Base-by-base conservation (phyloP, 2,113 vertebrate species). In the Ariopsis seemanni region DNA sequence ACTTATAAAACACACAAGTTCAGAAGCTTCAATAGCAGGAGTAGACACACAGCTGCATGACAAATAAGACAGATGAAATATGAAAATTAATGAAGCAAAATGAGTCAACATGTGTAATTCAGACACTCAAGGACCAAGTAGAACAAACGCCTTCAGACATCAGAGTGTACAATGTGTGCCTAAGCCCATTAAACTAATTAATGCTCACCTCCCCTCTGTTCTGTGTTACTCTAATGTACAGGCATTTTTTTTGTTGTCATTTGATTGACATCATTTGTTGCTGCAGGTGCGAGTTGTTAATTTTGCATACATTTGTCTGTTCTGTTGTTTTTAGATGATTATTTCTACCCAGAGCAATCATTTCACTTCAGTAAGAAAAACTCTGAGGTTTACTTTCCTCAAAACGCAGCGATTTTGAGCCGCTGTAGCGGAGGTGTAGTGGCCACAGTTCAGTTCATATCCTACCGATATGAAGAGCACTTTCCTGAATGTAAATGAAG, bases 401-500 rank as follows among this genome's bases (percentile, higher is more conserved):
- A 0, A 27, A 27, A 30, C 15, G 2, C 15, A 58, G 78, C 55
- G 42, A 79, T 27, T 50, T 17, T 52, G 20, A 83, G 48, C 14
- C 1, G 58, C 7, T 11, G 5, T 8, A 14, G 20, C 15, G 9
- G 14, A 20, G 63, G 63, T 48, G 30, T 30, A 71, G 30, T 0
- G 18, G 22, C 50, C 52, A 30, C 1, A 14, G 53, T 4, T 50
- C 53, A 6, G 10, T 74, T 82, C 30, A 72, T 48, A 14, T 42
- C 7, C 25, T 34, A 0, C n/a, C 11, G 20, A 42, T 69, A 86
- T 81, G 48, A 67, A 63, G 71, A 7, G 5, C 25, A 74, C 52
- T 20, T 74, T 67, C 17, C 22, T 22, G 42, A 87, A 82, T 60
- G 78, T n/a, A 82, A 87, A 82, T 74, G 22, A 82, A 71, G 34